Evolutionary conservation across 2,113 vertebrate species (phyloP), one percentile per base, ranked within the genome.

Genomic region (Cepphus grylle): DNA sequence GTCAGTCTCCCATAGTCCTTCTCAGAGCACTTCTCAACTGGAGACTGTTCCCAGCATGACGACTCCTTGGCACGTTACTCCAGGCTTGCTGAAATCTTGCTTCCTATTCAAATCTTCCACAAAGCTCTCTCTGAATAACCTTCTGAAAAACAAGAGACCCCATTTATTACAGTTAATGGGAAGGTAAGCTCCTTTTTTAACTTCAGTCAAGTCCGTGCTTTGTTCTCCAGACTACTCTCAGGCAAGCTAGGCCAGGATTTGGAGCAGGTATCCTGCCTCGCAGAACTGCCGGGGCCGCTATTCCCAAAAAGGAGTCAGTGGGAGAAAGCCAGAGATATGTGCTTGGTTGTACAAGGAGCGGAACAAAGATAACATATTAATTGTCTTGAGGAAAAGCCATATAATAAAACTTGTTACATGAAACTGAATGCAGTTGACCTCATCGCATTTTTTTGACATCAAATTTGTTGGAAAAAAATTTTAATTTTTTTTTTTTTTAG

Each of bases 1-100:
- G 81, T 94, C 94, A 96, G 87, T 72, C 84, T 95, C 73, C 47
- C 58, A 40, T 69, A 85, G 93, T 88, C 40, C 70, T 89, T 81
- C 52, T 82, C 56, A 80, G 69, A 87, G 27, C 58, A 76, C 11
- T 93, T 90, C 81, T 82, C 42, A 69, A 82, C 66, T 77, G 58
- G 30, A 91, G 56, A 36, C 58, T 49, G 52, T 78, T 96, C 62
- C 58, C 73, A 88, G 73, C 40, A 61, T 79, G 40, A 49, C 6
- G 6, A 1, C 52, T 65, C 40, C 29, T 45, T 94, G 87, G 62
- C 84, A 65, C 2, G 3, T 85, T 82, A 59, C 36, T 72, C 21
- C 55, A 91, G 65, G 43, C 70, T 82, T 69, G 34, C 70, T 91
- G 70, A 96, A 94, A 87, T 2, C 74, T 90, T 82, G 4, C 40